Evolutionary conservation across 1,140 invertebrate species (phyloP), one percentile per base, ranked within the genome.

Genomic region (Leptinotarsa lineolata): DNA sequence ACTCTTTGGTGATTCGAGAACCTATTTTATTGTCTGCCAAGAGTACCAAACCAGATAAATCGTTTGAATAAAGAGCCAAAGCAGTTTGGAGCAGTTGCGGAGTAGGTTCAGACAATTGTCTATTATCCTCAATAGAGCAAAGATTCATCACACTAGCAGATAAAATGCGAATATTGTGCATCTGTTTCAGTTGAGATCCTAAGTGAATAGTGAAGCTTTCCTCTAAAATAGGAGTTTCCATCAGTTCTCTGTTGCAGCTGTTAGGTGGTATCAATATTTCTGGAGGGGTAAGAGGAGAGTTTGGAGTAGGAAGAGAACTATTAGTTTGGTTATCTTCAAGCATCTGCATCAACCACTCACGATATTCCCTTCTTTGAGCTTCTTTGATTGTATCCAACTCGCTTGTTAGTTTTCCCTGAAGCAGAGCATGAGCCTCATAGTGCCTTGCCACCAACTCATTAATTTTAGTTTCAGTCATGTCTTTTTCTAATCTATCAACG

Each of bases 181-280:
- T 99, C 82, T 98, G 96, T 86, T 99, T 99, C 86, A 99, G 90
- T 86, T 99, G 97, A 3, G 96, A 96, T 72, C 97, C 97, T 71
- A 98, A 87, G 87, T 98, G 96, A 80, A 98, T 98, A 16, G 96
- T 99, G 83, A 98, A 98, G 86, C 96, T 98, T 87, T 98, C 96
- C 86, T 98, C 95, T 80, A 95, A 75, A 81, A 85, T 21, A 83
- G 85, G 83, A 81, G 74, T 78, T 81, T 75, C 77, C 48, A 73
- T 58, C 5, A 82, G 80, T n/a, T 82, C 76, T 64, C 68, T 76
- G 39, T 71, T 30, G 4, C 59, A 44, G 18, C 13, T 63, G 13
- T 45, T 4, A 63, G 16, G 12, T 21, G 48, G 67, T 45, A 59
- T 60, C 20, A 74, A 45, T 20, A 72, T 46, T 54, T 72, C 66